phyloP scores from a whole-genome alignment of 2,888 invertebrate species.

The Himalopsyche tibetana region DNA sequence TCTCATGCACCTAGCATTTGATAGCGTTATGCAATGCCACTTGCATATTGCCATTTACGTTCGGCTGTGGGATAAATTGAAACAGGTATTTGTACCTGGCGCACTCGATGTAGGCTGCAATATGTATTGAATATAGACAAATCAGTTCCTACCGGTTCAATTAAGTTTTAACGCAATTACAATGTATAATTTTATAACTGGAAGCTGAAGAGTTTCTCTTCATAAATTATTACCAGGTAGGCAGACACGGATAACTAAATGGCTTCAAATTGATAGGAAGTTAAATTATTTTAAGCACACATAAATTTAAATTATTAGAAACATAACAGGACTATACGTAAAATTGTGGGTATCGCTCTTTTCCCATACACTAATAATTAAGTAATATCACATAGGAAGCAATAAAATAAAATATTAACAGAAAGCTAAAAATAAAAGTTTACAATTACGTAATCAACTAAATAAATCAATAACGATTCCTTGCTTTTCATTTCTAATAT shows the following conservation, averaged over 20 bases:
- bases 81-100: background rate
- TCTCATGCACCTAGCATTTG: constrained; percentile 27
- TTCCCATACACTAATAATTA: no score
- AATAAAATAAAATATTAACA: no score
- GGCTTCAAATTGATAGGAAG: no score
- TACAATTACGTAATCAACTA: no score
- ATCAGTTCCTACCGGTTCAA: constrained; percentile 7
- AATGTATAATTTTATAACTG: constrained; percentile 6
- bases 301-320: no score
- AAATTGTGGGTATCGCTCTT: no score
- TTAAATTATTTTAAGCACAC: no score
- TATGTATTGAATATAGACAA: constrained; percentile 10
- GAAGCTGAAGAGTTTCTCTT: constrained; percentile 20
- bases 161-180: constrained; percentile 23
- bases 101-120: constrained; percentile 16
- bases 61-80: constrained; percentile 17
- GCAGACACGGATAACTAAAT: background rate
- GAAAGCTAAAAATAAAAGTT: no score
- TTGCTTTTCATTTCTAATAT: no score
- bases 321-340: no score
- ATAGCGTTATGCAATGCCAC: constrained; percentile 7
- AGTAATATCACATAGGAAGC: no score
- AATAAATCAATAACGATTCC: no score
- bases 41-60: constrained; percentile 29
- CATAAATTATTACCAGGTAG: background rate